Conservation (phyloP, 1,140 invertebrate genomes). For the Sweltsa coloradensis region DNA sequence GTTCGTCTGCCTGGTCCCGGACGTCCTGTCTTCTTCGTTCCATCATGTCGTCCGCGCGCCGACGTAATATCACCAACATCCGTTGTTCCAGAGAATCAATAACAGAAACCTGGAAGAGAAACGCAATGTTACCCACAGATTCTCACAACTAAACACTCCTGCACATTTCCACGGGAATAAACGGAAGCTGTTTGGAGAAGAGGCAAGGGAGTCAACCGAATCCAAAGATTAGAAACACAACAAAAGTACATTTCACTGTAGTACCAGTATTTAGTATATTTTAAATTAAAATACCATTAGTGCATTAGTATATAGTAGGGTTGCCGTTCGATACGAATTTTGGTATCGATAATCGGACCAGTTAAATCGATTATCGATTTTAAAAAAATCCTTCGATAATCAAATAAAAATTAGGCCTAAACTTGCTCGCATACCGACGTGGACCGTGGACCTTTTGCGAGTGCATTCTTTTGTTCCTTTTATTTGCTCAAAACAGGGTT, state of each 20-base stretch:
- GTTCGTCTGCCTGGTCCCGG: constrained; percentile 85
- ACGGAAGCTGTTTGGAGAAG: not conserved
- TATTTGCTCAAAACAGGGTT: no score
- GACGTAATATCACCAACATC: constrained; percentile 55
- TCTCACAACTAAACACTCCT: not conserved
- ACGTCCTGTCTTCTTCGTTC: constrained; percentile 79
- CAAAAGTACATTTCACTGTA: not conserved
- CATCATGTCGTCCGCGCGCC: constrained; percentile 59
- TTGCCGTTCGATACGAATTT: no score
- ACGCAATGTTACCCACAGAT: not conserved
- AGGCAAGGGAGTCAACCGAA: not conserved
- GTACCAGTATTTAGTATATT: not conserved
- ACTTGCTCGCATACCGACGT: no score
- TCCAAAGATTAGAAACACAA: not conserved
- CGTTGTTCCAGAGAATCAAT: constrained; percentile 68
- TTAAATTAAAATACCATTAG: not conserved
- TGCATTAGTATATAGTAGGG: no score
- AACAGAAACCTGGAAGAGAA: constrained; percentile 51
- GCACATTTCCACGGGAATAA: no score
- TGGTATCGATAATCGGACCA: no score
- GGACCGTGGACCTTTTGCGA: no score
- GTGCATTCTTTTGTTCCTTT: no score
- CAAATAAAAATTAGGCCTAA: no score
- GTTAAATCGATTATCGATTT: no score
- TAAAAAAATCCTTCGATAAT: no score